phyloP scores from a whole-genome alignment of 2,797 vertebrate species.

The Allochrocebus solatus region DNA sequence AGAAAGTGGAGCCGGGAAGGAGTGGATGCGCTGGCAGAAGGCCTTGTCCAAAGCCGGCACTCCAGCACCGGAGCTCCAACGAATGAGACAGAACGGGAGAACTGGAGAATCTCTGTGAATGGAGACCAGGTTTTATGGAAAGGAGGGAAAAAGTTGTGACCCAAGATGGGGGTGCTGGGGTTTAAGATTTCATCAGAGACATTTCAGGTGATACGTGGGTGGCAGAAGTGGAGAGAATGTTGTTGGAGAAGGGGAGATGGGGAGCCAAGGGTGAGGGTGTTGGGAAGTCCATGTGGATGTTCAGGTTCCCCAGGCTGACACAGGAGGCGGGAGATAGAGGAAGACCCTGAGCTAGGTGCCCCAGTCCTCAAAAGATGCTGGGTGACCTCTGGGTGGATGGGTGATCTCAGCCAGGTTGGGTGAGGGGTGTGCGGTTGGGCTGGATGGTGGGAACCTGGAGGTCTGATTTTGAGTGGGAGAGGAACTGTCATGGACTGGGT shows the following conservation, averaged over 20 bases:
- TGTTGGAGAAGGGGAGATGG: background rate
- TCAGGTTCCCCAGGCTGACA: background rate
- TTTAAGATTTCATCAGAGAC: background rate
- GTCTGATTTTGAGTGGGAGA: background rate
- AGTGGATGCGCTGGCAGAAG: slow-evolving; percentile 31
- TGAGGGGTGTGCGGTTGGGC: background rate
- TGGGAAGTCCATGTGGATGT: background rate
- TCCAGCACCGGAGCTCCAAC: background rate
- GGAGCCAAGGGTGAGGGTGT: background rate
- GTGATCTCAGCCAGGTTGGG: background rate
- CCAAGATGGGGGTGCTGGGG: background rate
- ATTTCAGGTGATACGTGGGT: background rate
- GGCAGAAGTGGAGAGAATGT: background rate
- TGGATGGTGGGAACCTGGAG: background rate
- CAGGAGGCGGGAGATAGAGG: background rate
- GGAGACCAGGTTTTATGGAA: background rate
- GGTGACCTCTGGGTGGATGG: background rate
- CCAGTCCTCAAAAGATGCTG: background rate
- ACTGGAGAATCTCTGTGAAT: background rate
- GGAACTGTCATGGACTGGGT: background rate
- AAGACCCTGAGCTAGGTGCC: background rate
- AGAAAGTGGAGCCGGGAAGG: slow-evolving; percentile 43
- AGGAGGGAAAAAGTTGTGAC: background rate
- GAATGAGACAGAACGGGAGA: background rate
- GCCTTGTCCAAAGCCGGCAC: background rate